phyloP scores from a whole-genome alignment of 2,113 vertebrate species.

The Enhydra lutris region DNA sequence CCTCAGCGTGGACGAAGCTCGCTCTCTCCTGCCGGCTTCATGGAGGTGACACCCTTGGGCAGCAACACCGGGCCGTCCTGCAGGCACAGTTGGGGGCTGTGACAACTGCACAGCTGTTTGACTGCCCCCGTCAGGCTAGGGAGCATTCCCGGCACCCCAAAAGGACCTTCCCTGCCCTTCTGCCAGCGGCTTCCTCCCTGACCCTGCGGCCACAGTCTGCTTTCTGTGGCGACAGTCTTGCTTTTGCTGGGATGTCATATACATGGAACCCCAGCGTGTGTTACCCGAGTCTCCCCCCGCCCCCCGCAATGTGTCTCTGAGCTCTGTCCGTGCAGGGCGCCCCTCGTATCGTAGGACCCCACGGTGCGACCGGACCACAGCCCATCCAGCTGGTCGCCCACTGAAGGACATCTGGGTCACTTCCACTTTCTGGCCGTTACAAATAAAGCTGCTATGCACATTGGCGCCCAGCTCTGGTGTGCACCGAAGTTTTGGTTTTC shows the following conservation, averaged over 20 bases:
- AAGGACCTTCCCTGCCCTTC: background rate
- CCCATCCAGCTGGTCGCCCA: background rate
- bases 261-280: too few species aligned
- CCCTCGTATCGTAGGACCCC: background rate
- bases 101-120: background rate
- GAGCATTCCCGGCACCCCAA: background rate
- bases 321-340: too few species aligned
- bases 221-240: fast-evolving
- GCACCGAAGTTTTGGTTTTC: background rate
- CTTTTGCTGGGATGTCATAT: background rate
- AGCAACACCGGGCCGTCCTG: background rate
- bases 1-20: too few species aligned
- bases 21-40: background rate
- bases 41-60: background rate
- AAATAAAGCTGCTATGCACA: background rate
- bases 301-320: background rate
- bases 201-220: background rate
- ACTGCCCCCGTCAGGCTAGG: fast-evolving
- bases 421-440: background rate
- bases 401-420: too few species aligned
- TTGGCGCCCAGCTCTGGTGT: background rate
- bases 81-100: fast-evolving
- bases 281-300: too few species aligned
- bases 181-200: background rate
- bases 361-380: too few species aligned